Percentiles rank a stretch among this genome's conserved stretches.
Evolutionary conservation across 2,888 invertebrate species (phyloP).

Genomic region (Carcina quercana): DNA sequence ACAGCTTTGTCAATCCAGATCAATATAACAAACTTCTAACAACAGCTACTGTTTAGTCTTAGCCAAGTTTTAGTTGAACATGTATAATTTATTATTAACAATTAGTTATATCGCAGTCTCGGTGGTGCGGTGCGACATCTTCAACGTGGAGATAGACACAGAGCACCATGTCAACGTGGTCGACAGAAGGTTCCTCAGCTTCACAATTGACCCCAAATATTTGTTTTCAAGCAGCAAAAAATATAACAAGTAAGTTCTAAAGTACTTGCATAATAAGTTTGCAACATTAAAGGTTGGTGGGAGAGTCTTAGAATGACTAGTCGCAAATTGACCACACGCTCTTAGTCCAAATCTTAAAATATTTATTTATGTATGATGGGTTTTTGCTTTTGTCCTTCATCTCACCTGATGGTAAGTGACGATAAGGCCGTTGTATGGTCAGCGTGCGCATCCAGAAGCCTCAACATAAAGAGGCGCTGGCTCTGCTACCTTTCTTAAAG

Average conservation of each 20-base stretch:
- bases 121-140: constrained; percentile 53
- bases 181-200: constrained; percentile 81
- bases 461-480: too few species aligned
- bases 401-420: too few species aligned
- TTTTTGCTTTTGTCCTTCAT: too few species aligned
- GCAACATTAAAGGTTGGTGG: too few species aligned
- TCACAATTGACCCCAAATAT: constrained; percentile 81
- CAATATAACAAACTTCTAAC: constrained; percentile 25
- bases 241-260: constrained; percentile 36
- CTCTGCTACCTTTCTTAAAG: too few species aligned
- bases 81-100: background rate
- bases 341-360: too few species aligned
- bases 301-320: too few species aligned
- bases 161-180: constrained; percentile 78
- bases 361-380: too few species aligned
- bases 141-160: constrained; percentile 73
- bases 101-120: background rate
- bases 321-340: too few species aligned
- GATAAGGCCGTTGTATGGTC: too few species aligned
- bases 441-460: too few species aligned
- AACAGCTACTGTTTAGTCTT: constrained; percentile 7
- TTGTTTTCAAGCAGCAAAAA: constrained; percentile 57
- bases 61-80: constrained; percentile 1
- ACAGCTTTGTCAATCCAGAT: constrained; percentile 18
- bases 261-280: too few species aligned